These are phyloP conservation scores for Hermodice carunculata DNA, from an alignment of 2,888 invertebrate species.

Conservation along the genomic window DNA sequence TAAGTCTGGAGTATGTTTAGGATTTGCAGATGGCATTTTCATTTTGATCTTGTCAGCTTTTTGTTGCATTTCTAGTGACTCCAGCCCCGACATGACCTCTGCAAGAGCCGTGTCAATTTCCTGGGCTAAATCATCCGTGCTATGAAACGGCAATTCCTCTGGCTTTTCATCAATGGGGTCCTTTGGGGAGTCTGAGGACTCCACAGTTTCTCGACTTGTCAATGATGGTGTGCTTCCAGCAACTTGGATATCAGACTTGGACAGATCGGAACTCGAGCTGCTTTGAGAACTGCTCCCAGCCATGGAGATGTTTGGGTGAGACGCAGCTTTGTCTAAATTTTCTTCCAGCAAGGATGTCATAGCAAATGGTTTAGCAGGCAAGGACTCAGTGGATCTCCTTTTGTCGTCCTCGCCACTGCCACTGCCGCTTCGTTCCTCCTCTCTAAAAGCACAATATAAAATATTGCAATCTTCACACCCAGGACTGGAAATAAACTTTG, in stretches of 20 bases:
- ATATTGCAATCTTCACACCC: too few species aligned
- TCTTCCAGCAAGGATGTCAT: conserved; percentile 27
- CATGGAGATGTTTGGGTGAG: conserved; percentile 51
- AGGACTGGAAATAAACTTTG: not conserved
- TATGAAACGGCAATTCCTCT: conserved; percentile 35
- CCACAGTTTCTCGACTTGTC: conserved; percentile 2
- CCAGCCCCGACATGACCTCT: conserved; percentile 67
- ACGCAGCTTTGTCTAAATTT: conserved; percentile 47
- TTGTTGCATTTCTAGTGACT: conserved; percentile 64
- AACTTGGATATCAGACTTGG: not conserved
- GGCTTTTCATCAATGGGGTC: conserved; percentile 1
- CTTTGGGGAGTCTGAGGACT: not conserved
- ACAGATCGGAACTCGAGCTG: conserved; percentile 1
- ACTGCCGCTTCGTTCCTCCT: conserved; percentile 13
- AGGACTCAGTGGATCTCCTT: conserved; percentile 56
- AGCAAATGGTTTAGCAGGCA: conserved; percentile 46
- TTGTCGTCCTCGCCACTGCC: conserved; percentile 46
- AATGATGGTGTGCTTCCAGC: conserved; percentile 13
- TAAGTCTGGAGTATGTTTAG: conserved; percentile 63
- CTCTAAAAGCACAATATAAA: too few species aligned
- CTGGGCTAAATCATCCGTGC: conserved; percentile 48
- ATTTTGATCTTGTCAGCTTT: not conserved
- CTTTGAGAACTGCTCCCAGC: conserved; percentile 8
- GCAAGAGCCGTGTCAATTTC: conserved; percentile 69
- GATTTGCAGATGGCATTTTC: conserved; percentile 12